Evolutionary conservation across 1,140 invertebrate genomes (phyloP), one percentile per base, ranked within the genome.

Genomic region (Globodera rostochiensis): DNA sequence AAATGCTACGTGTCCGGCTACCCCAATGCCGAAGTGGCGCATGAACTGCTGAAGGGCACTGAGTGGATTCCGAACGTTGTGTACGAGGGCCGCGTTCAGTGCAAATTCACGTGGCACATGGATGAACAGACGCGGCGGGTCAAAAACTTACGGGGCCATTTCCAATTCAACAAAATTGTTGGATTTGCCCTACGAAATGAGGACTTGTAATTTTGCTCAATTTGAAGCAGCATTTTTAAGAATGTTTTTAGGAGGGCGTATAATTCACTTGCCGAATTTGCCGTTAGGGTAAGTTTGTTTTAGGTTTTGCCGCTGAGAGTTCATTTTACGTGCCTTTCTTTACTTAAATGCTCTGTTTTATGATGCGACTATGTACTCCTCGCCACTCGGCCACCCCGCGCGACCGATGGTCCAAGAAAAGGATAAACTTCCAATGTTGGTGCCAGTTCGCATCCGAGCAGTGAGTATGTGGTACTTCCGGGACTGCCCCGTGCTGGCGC

Each of bases 61-160:
- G 19, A 64, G 15, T 64, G 57, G 57, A 64, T 64, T 64, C 57
- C 57, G 57, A 64, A 64, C 57, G 57, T 64, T 64, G 57, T 64
- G 57, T 64, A 64, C 57, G 57, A 64, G 5, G 57, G 57, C 11
- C 57, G 57, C 19, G 11, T 64, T 19, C 57, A 64, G 15, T 64
- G 57, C 13, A 64, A 64, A 19, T 64, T 64, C 57, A 19, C 57
- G 6, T 64, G 57, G 57, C 13, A 64, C 13, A 6, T 64, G 13
- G 57, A 64, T 15, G 57, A 13, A 15, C 57, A 64, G 57, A 64
- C 57, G 5, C 13, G 15, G 11, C 57, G 57, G 5, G 57, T 64
- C 19, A 21, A 11, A 15, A 64, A 64, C 15, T 64, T 64, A 15
- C 57, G 57, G 19, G 19, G 57, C 19, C 11, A 64, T 64, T 64